phyloP scores from a whole-genome alignment of 1,140 invertebrate species.

The Orius insidiosus region DNA sequence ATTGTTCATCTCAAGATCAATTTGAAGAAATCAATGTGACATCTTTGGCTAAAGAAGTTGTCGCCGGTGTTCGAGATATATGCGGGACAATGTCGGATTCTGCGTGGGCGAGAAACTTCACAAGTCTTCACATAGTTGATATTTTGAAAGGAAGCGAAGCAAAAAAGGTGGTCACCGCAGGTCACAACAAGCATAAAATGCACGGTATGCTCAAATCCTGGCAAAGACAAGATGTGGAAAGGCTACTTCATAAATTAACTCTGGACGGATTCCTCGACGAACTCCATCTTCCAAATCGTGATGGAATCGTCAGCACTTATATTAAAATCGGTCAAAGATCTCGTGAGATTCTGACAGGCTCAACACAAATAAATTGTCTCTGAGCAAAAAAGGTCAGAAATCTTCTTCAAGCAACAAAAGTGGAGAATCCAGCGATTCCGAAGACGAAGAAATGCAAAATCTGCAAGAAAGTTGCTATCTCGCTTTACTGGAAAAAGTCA shows the following conservation, averaged over 20 bases:
- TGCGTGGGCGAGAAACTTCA: constrained; percentile 36
- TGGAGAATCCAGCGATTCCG: constrained; percentile 18
- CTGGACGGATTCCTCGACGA: constrained; percentile 63
- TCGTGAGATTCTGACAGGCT: constrained; percentile 20
- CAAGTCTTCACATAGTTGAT: constrained; percentile 65
- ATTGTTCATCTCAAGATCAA: constrained; percentile 48
- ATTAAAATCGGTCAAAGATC: constrained; percentile 42
- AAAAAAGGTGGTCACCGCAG: constrained; percentile 39
- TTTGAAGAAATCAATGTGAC: constrained; percentile 52
- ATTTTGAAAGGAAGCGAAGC: constrained; percentile 60
- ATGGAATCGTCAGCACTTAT: constrained; percentile 71
- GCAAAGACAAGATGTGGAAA: constrained; percentile 53
- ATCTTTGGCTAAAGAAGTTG: constrained; percentile 33
- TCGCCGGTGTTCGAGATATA: constrained; percentile 47
- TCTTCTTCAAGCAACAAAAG: constrained; percentile 16
- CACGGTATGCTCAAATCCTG: constrained; percentile 48
- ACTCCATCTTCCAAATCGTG: constrained; percentile 46
- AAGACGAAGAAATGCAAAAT: constrained; percentile 26
- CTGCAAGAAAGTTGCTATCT: constrained; percentile 33
- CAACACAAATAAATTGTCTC: not conserved
- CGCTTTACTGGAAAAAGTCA: constrained; percentile 31
- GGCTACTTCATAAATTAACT: constrained; percentile 64
- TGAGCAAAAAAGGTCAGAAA: not conserved
- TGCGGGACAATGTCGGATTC: constrained; percentile 23
- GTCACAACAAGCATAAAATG: constrained; percentile 39